These are phyloP conservation scores for Polydrusus tereticollis DNA, from an alignment of 2,888 invertebrate species.

Conservation along the genomic window DNA sequence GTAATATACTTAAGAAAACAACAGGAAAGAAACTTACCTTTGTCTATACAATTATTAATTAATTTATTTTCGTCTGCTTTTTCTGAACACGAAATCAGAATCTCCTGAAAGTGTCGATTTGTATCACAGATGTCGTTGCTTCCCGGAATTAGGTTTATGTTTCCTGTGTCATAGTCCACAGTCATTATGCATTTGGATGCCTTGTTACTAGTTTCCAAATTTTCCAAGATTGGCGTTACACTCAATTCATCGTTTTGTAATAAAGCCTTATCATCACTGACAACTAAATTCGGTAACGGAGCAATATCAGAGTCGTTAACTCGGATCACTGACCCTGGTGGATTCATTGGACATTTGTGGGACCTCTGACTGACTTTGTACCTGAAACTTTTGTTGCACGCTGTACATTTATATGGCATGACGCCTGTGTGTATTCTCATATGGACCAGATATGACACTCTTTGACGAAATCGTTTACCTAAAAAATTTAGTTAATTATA, in stretches of 20 bases:
- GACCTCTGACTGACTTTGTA: constrained; percentile 89
- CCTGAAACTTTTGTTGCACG: constrained; percentile 84
- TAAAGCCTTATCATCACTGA: not conserved
- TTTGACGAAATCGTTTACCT: constrained; percentile 90
- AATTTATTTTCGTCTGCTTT: not conserved
- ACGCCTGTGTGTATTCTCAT: constrained; percentile 86
- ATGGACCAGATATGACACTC: constrained; percentile 88
- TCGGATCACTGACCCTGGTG: constrained; percentile 72
- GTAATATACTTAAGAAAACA: too few species aligned
- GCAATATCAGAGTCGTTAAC: constrained; percentile 46
- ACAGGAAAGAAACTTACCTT: too few species aligned
- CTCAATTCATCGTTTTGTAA: too few species aligned
- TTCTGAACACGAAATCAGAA: not conserved
- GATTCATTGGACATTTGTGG: constrained; percentile 81
- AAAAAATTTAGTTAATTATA: too few species aligned
- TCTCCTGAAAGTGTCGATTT: not conserved
- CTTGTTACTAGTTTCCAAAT: not conserved
- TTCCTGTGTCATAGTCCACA: constrained; percentile 57
- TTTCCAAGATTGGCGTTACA: not conserved
- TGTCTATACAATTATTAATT: too few species aligned
- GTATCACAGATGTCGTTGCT: not conserved
- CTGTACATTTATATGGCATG: constrained; percentile 88
- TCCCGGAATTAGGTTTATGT: constrained; percentile 53
- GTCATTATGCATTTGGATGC: constrained; percentile 54
- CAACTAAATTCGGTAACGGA: not conserved